Conservation (phyloP, 2,888 invertebrate species). For the Drosophila cognata region DNA sequence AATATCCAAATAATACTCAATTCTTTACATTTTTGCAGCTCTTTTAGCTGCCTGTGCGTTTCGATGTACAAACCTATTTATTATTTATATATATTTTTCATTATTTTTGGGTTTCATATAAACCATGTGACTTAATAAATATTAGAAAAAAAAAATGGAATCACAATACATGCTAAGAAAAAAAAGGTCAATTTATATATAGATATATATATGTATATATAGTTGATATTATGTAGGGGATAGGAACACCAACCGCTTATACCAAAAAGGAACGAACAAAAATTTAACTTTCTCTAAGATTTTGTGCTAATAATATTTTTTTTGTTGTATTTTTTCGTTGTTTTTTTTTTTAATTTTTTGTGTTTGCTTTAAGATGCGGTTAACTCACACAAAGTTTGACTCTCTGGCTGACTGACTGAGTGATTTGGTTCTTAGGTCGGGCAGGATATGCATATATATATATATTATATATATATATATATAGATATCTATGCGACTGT, state of each 20-base stretch:
- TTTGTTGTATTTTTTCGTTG: not conserved
- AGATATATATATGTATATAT: constrained; percentile 11
- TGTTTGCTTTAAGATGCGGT: constrained; percentile 16
- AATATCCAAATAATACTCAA: not conserved
- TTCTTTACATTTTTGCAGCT: constrained; percentile 58
- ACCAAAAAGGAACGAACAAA: constrained; percentile 46
- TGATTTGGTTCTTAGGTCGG: not conserved
- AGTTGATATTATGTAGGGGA: constrained; percentile 35
- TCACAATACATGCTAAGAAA: constrained; percentile 39
- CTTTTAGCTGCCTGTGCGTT: constrained; percentile 62
- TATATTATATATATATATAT: constrained; percentile 1
- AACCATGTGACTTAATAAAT: constrained; percentile 78
- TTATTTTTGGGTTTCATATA: constrained; percentile 75
- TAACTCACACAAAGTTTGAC: constrained; percentile 44
- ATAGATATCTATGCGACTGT: constrained; percentile 54
- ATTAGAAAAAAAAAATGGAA: constrained; percentile 51
- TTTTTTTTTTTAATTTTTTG: not conserved
- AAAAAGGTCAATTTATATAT: constrained; percentile 17
- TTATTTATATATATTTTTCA: constrained; percentile 60
- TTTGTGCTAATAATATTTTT: not conserved
- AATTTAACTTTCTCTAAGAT: constrained; percentile 39
- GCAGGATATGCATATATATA: not conserved
- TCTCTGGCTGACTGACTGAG: constrained; percentile 59
- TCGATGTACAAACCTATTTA: constrained; percentile 1
- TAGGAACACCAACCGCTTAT: constrained; percentile 63